phyloP scores from a whole-genome alignment of 2,888 invertebrate genomes.

The Euproctis similis region DNA sequence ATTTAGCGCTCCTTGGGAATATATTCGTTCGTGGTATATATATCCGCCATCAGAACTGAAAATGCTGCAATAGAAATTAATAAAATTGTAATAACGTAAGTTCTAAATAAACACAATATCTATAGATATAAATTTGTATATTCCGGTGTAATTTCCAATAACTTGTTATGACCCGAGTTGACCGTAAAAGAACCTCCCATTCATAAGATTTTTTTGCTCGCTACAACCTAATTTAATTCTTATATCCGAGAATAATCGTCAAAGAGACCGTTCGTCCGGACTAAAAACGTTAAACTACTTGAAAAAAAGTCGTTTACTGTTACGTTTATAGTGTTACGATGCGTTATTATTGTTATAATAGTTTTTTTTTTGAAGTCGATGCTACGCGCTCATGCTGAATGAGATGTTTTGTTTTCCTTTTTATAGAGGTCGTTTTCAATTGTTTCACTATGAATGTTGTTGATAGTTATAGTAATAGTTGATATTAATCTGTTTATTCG shows the following conservation, averaged over 20 bases:
- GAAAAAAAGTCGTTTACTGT: constrained; percentile 46
- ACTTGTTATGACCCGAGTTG: constrained; percentile 3
- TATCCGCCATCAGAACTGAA: no score
- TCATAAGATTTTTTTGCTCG: constrained; percentile 46
- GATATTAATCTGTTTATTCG: no score
- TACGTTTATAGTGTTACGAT: constrained; percentile 43
- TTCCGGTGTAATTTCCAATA: constrained; percentile 2
- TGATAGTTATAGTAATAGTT: no score
- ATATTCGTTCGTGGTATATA: background rate
- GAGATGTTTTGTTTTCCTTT: constrained; percentile 20
- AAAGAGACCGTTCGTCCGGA: constrained; percentile 48
- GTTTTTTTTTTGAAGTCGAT: constrained; percentile 23
- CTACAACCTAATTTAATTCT: constrained; percentile 54
- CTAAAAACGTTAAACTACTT: constrained; percentile 23
- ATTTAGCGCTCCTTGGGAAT: background rate
- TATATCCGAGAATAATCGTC: constrained; percentile 60
- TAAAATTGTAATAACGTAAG: no score
- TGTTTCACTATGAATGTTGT: constrained; percentile 1
- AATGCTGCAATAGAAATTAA: no score
- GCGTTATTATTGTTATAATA: constrained; percentile 30
- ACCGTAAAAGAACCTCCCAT: constrained; percentile 22
- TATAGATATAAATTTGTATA: no score
- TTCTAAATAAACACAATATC: no score
- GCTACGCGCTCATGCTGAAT: constrained; percentile 10
- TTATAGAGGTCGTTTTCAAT: constrained; percentile 17